Base-by-base conservation (phyloP, 1,140 invertebrate genomes). In the Drosophila kikkawai region DNA sequence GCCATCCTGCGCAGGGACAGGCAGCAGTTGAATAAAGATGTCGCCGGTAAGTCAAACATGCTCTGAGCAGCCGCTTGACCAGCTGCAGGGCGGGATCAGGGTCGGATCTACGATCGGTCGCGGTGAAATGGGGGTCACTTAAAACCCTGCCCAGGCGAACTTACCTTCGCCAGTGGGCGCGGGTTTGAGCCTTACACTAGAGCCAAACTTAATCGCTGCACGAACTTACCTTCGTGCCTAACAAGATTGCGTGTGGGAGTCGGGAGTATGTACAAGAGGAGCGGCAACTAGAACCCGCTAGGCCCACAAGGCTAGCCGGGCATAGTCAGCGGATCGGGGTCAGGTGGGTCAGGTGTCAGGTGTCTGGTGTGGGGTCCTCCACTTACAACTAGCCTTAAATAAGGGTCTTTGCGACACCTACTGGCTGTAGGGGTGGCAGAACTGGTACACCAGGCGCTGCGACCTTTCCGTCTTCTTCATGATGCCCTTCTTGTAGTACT, bases 401-500 rank as follows among this genome's bases (percentile, higher is more conserved):
- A 79, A 75, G 45, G 44, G 47, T 39, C 12, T 59, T n/a, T 0
- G 11, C 11, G 60, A 71, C 41, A 56, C 44, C 95, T 96, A 98
- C 78, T 98, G 95, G 87, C 95, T 96, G 93, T 99, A 99, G 7
- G 98, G 97, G 93, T 98, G 96, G 93, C 98, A 99, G 93, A 99
- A 99, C 93, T 99, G 99, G 93, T 99, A 99, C 51, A 99, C 99
- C 69, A 99, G 95, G 91, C 99, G 95, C 94, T 99, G 99, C 67
- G 98, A 99, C 42, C 99, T 95, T 91, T 99, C 98, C 4, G 99
- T 99, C 93, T 99, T 99, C 94, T 99, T 99, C 97, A 99, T 99
- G 93, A 99, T 99, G 47, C 98, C 98, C 93, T 99, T 99, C 93
- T 99, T 99, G 95, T 99, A 99, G 94, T 99, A 99, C 93, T 99